Evolutionary conservation across 2,113 vertebrate genomes (phyloP), one percentile per base, ranked within the genome.

Genomic region (Parotia lawesii): DNA sequence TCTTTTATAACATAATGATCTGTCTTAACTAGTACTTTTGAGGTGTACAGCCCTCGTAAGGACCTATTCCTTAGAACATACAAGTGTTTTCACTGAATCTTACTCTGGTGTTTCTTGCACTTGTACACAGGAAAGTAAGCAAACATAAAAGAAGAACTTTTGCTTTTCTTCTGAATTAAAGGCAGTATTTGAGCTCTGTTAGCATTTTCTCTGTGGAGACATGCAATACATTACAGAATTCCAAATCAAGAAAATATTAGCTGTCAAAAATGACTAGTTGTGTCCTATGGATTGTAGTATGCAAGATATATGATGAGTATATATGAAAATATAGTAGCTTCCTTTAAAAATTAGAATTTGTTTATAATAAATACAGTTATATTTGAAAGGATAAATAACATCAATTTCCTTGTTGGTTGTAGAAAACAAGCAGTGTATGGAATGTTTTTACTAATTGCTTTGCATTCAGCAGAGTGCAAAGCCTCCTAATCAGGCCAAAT

Each of bases 401-500:
- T 15, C 11, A 61, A 90, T 88, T 87, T 95, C 45, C 53, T 56
- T 82, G 29, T 35, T 94, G 48, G 12, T 57, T 75, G 33, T 37
- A 53, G 51, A 85, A 94, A 81, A 45, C 20, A 87, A 85, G 44
- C 51, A 42, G 33, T 28, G 22, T 65, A 37, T 37, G 11, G 33
- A 54, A 90, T 54, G 12, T 35, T 82, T 85, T 85, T 64, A 79
- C 37, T 82, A 90, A 92, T 64, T 93, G 35, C 74, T 90, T 62
- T 64, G 31, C 42, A 58, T 53, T 87, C 66, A 87, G 37, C 27
- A 69, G 37, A 73, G 69, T 66, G 76, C 67, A 66, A 58, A 80
- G 44, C 44, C 23, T 66, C 37, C 76, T 87, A 87, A 95, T 94
- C 70, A 95, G 48, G 44, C 44, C 44, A 88, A 95, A 93, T 92